Evolutionary conservation across 30 jellyfish, hydroid and myxozoan genomes (phyloP).

Genomic region (Aurelia aurita): DNA sequence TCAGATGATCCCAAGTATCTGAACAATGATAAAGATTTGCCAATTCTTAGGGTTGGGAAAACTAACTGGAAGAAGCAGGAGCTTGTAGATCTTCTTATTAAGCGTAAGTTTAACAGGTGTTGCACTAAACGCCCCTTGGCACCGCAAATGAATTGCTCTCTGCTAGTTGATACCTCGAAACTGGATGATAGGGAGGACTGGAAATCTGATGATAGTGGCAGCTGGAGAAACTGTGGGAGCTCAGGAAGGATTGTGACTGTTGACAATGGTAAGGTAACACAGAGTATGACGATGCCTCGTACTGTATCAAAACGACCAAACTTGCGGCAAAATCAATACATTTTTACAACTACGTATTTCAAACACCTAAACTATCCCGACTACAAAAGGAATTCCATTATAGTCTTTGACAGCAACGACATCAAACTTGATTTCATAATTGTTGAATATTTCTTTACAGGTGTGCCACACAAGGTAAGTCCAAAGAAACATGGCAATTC

Average conservation of each 20-base stretch:
- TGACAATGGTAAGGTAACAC: slow-evolving; percentile 2
- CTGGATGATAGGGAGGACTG: slow-evolving; percentile 8
- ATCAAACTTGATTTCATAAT: no score
- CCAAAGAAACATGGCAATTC: no score
- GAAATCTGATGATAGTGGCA: neutral
- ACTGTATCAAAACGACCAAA: neutral
- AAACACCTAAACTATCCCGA: no score
- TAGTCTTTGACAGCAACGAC: no score
- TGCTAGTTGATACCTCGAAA: neutral
- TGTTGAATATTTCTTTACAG: no score
- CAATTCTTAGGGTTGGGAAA: neutral
- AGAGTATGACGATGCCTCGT: neutral
- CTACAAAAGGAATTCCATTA: no score
- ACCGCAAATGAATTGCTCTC: neutral
- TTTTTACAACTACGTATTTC: no score
- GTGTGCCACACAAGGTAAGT: no score
- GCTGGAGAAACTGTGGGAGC: slow-evolving; percentile 13
- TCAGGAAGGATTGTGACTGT: slow-evolving; percentile 5
- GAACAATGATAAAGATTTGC: no score
- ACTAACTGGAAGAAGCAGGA: neutral
- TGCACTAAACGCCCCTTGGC: slow-evolving; percentile 7
- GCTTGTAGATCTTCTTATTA: slow-evolving; percentile 1
- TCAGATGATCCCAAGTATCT: no score
- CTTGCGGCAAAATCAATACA: no score
- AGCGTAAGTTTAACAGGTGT: neutral